Conservation (phyloP, 2,888 invertebrate genomes). For the Morinoia aosen region DNA sequence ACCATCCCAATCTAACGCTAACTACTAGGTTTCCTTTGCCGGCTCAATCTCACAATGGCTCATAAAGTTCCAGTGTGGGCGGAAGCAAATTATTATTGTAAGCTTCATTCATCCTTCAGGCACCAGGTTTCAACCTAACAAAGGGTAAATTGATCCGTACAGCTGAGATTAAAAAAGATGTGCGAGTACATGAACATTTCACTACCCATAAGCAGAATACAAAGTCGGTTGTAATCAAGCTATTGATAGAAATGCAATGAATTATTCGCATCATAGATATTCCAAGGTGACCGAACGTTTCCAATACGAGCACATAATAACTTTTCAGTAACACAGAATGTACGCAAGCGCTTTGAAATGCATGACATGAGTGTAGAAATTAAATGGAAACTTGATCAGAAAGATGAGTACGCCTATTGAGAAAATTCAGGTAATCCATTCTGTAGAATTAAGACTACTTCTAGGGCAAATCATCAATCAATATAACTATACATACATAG, state of each 20-base stretch:
- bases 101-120: neutral
- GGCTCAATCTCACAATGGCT: neutral
- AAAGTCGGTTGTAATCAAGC: neutral
- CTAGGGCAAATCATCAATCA: neutral
- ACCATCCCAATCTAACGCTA: neutral
- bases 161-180: neutral
- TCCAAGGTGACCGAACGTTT: neutral
- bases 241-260: neutral
- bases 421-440: neutral
- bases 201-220: neutral
- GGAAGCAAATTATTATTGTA: neutral
- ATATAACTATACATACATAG: neutral
- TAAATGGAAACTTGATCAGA: neutral
- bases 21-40: neutral
- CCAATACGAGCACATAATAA: neutral
- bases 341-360: neutral
- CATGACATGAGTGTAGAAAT: neutral
- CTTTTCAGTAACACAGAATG: neutral
- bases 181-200: neutral
- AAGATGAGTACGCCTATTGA: neutral
- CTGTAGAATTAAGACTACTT: neutral
- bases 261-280: neutral
- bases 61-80: neutral
- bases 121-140: neutral
- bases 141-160: neutral